phyloP scores from a whole-genome alignment of 2,113 vertebrate species.

The Ammodytes marinus region DNA sequence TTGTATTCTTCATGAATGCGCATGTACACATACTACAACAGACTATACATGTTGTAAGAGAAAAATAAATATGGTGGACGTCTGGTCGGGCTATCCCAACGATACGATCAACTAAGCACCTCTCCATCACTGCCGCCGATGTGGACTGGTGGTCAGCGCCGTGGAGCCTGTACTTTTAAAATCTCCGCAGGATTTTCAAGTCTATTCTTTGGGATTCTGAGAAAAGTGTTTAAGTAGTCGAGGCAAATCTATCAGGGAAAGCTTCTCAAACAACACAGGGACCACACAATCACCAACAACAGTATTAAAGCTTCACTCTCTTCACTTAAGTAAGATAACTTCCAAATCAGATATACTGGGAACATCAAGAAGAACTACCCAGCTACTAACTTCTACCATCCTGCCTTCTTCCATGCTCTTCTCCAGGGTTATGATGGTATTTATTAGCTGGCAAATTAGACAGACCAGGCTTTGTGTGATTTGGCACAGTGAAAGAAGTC shows the following conservation, averaged over 20 bases:
- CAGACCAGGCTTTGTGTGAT: slow-evolving; percentile 2
- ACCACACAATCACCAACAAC: background rate
- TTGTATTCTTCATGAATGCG: too few species aligned
- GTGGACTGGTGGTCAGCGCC: too few species aligned
- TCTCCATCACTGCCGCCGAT: too few species aligned
- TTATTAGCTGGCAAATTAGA: background rate
- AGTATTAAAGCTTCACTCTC: slow-evolving; percentile 6
- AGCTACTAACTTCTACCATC: background rate
- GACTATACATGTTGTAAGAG: too few species aligned
- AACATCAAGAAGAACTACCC: background rate
- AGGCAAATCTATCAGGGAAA: slow-evolving; percentile 50
- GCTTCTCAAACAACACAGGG: slow-evolving; percentile 41
- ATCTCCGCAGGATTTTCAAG: too few species aligned
- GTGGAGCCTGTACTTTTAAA: too few species aligned
- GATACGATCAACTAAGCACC: too few species aligned
- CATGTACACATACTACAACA: too few species aligned
- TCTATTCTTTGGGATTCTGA: background rate
- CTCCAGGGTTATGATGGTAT: background rate
- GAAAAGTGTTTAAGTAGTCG: slow-evolving; percentile 55
- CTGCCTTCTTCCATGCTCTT: background rate
- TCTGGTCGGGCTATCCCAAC: too few species aligned
- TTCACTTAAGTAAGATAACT: slow-evolving; percentile 7
- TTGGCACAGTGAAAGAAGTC: slow-evolving; percentile 18
- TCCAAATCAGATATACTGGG: background rate
- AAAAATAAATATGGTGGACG: too few species aligned